Conservation (phyloP, 2,888 invertebrate genomes). For the Gastrophysa polygoni region DNA sequence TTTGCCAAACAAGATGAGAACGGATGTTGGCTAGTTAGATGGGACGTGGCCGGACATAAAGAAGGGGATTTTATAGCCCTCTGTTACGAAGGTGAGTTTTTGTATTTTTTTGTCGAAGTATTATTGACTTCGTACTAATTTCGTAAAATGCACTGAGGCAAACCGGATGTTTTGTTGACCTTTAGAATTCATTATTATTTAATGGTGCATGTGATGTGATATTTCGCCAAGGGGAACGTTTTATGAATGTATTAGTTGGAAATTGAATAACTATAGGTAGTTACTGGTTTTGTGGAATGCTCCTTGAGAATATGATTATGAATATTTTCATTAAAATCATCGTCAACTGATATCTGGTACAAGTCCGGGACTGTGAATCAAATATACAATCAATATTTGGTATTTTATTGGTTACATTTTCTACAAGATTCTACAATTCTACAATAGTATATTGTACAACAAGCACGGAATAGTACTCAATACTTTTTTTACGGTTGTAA, state of each 20-base stretch:
- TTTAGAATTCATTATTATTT: conserved; percentile 1
- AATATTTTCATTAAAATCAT: too few species aligned
- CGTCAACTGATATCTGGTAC: too few species aligned
- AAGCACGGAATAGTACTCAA: too few species aligned
- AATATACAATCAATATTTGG: too few species aligned
- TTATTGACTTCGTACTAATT: too few species aligned
- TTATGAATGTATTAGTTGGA: conserved; percentile 13
- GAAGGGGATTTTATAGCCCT: conserved; percentile 65
- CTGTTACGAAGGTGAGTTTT: conserved; percentile 62
- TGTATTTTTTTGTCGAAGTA: conserved; percentile 10
- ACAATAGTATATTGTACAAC: too few species aligned
- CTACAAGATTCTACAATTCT: too few species aligned
- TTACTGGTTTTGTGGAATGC: neutral
- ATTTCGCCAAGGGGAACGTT: neutral
- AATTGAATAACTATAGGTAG: neutral
- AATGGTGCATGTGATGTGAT: conserved; percentile 5
- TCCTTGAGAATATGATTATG: neutral
- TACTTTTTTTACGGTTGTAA: too few species aligned
- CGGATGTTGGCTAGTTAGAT: conserved; percentile 56
- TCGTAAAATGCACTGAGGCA: conserved; percentile 14
- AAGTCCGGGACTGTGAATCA: too few species aligned
- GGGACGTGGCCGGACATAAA: conserved; percentile 57
- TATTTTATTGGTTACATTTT: too few species aligned
- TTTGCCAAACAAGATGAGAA: conserved; percentile 59
- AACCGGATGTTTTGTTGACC: conserved; percentile 16